These are phyloP conservation scores for Cepphus grylle DNA, from an alignment of 2,113 vertebrate species.

Conservation along the genomic window DNA sequence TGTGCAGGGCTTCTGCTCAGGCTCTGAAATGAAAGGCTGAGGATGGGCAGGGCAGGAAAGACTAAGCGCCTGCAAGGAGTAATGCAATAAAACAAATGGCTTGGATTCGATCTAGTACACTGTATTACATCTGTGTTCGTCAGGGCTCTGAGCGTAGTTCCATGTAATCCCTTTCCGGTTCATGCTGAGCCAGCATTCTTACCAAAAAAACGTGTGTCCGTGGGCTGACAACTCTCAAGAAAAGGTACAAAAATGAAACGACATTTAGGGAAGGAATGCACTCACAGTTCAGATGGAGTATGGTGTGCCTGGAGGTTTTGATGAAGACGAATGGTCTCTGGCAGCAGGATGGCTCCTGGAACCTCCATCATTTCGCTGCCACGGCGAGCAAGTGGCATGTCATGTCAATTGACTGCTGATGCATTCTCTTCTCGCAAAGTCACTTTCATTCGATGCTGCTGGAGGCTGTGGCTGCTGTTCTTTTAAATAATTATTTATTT, in stretches of 20 bases:
- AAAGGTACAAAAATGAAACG: background rate
- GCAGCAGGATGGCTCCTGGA: background rate
- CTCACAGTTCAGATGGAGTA: background rate
- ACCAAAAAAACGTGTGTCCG: background rate
- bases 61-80: background rate
- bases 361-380: background rate
- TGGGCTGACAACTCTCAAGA: background rate
- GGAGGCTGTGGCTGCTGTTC: background rate
- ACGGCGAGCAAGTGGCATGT: fast-evolving
- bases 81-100: background rate
- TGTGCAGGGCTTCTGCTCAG: background rate
- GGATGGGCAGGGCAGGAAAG: background rate
- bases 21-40: background rate
- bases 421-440: background rate
- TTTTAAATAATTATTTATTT: conserved; percentile 3
- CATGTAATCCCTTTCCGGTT: fast-evolving
- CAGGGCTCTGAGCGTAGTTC: background rate
- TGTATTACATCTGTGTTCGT: background rate
- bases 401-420: background rate
- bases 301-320: background rate
- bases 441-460: background rate
- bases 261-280: background rate
- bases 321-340: background rate
- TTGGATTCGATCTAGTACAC: fast-evolving
- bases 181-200: background rate